These are phyloP conservation scores for Acrossocheilus fasciatus DNA, from an alignment of 2,797 vertebrate species.

Conservation along the genomic window DNA sequence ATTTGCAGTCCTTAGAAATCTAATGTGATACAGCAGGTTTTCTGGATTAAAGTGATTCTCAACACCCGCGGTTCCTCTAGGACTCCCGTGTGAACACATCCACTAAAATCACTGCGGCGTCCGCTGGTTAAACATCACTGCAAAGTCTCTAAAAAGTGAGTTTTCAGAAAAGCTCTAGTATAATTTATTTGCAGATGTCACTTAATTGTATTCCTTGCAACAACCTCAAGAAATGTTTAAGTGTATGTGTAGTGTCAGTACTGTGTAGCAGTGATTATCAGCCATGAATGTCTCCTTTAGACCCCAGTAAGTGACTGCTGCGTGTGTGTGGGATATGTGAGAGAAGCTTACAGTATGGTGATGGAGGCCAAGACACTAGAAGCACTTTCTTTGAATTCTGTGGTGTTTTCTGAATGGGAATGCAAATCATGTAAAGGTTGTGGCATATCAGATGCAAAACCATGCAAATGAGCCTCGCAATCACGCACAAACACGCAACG, in stretches of 20 bases:
- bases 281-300: neutral
- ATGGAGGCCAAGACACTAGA: conserved; percentile 7
- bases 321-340: neutral
- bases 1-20: too few species aligned
- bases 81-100: neutral
- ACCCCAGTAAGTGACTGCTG: neutral
- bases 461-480: conserved; percentile 52
- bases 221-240: neutral
- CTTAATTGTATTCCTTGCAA: neutral
- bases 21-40: neutral
- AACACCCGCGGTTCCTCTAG: neutral
- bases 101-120: neutral
- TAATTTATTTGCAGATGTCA: neutral
- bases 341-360: conserved; percentile 17
- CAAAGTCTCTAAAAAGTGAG: neutral
- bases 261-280: neutral
- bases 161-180: neutral
- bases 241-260: neutral
- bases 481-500: conserved; percentile 24
- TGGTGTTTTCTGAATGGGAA: conserved; percentile 32
- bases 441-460: conserved; percentile 55
- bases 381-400: conserved; percentile 40
- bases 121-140: too few species aligned
- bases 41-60: neutral
- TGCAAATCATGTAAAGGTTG: conserved; percentile 54